Percentiles rank a stretch among this genome's conserved stretches.
Evolutionary conservation across 2,797 vertebrate species (phyloP).

Genomic region (Rhyacichthys aspro): DNA sequence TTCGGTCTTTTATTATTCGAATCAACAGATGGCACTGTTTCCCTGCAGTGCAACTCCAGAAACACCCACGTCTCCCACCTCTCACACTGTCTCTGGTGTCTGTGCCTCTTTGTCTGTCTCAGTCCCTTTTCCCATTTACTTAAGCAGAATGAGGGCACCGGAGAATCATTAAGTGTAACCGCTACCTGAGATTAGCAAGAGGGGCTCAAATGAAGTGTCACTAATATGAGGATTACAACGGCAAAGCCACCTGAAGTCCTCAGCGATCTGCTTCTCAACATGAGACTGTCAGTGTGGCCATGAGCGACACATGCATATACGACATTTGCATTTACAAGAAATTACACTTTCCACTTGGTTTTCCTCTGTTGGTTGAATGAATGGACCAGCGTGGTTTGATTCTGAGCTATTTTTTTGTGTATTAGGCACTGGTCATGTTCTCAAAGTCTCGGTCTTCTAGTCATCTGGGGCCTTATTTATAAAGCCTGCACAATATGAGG

Average conservation of each 20-base stretch:
- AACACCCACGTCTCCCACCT: background rate
- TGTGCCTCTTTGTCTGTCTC: constrained; percentile 73
- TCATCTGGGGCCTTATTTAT: too few species aligned
- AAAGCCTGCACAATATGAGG: too few species aligned
- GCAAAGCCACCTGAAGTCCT: constrained; percentile 81
- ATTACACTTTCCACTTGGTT: constrained; percentile 27
- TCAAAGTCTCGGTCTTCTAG: too few species aligned
- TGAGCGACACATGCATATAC: constrained; percentile 17
- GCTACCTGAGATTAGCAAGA: constrained; percentile 82
- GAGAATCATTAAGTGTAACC: constrained; percentile 83
- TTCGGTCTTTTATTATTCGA: constrained; percentile 16
- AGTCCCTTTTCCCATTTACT: constrained; percentile 74
- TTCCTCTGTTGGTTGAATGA: background rate
- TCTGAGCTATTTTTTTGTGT: too few species aligned
- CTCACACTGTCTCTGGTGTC: constrained; percentile 28
- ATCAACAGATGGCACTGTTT: constrained; percentile 83
- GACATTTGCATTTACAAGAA: constrained; percentile 20
- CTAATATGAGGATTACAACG: constrained; percentile 85
- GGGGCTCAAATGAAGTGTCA: constrained; percentile 83
- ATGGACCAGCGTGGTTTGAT: too few species aligned
- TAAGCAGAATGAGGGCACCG: constrained; percentile 76
- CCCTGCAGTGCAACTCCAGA: constrained; percentile 54
- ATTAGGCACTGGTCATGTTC: too few species aligned
- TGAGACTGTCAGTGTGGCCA: constrained; percentile 29
- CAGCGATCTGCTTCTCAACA: constrained; percentile 64